Conservation (phyloP, 2,113 vertebrate species). For the Syrmaticus mikado region DNA sequence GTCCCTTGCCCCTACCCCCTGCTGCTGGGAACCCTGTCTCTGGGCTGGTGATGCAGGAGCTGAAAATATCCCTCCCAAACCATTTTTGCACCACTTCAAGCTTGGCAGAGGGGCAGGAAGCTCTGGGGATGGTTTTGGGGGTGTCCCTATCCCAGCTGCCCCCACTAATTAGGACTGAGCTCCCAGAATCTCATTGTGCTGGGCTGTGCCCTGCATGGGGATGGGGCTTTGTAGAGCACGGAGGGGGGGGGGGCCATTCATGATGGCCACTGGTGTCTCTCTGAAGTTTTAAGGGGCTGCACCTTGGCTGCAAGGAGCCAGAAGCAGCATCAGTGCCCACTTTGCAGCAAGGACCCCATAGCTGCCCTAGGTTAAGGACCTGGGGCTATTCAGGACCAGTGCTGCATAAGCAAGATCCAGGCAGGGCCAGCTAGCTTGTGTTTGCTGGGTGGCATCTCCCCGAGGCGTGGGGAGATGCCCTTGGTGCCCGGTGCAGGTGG, state of each 20-base stretch:
- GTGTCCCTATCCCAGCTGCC: neutral
- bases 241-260: neutral
- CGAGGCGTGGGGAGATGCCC: neutral
- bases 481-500: fast-evolving
- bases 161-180: neutral
- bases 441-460: neutral
- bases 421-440: neutral
- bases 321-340: fast-evolving
- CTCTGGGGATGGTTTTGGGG: neutral
- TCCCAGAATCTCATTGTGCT: fast-evolving
- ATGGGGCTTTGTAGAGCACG: neutral
- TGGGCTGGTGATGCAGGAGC: fast-evolving
- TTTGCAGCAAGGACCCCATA: neutral
- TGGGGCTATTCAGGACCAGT: neutral
- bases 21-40: fast-evolving
- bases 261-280: neutral
- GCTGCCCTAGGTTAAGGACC: neutral
- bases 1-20: fast-evolving
- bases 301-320: fast-evolving
- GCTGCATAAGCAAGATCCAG: neutral
- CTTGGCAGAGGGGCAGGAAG: neutral
- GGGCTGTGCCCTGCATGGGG: neutral
- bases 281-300: neutral
- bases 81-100: neutral
- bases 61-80: neutral